Percentiles rank a stretch among this genome's conserved stretches.
phyloP scores from a whole-genome alignment of 2,888 invertebrate genomes.

The Megaustenia siamemsis region DNA sequence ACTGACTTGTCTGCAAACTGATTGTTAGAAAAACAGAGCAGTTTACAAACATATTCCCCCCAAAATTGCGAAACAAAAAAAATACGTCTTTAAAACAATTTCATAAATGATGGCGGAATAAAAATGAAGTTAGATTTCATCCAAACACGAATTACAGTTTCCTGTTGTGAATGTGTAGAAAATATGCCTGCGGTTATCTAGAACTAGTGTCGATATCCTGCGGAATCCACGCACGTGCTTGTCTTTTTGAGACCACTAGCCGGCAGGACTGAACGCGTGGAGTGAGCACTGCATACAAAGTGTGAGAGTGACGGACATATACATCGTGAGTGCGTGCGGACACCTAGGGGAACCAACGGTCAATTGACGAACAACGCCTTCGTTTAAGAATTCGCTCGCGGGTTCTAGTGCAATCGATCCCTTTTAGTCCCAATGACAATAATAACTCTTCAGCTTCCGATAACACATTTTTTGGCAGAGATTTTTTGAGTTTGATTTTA shows the following conservation, averaged over 20 bases:
- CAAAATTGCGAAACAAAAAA: too few species aligned
- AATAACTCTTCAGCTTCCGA: neutral
- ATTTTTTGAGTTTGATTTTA: too few species aligned
- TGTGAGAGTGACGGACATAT: neutral
- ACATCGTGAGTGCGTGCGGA: neutral
- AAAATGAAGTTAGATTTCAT: too few species aligned
- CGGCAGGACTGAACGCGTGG: neutral
- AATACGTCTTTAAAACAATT: too few species aligned
- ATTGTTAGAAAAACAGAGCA: too few species aligned
- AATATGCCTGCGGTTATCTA: neutral
- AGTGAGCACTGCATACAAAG: conserved; percentile 6
- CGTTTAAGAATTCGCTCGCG: conserved; percentile 12
- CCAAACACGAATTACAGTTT: too few species aligned
- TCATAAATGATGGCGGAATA: too few species aligned
- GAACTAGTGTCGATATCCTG: neutral
- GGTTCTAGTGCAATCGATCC: conserved; percentile 21
- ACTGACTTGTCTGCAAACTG: too few species aligned
- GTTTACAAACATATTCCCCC: too few species aligned
- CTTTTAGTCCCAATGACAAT: neutral
- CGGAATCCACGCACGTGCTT: neutral
- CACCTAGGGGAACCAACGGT: neutral
- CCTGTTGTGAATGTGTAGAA: neutral
- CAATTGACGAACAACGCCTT: conserved; percentile 11
- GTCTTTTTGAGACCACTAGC: neutral
- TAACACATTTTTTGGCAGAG: neutral